Conservation (phyloP, 2,888 invertebrate genomes). For the Drosophila borealis region DNA sequence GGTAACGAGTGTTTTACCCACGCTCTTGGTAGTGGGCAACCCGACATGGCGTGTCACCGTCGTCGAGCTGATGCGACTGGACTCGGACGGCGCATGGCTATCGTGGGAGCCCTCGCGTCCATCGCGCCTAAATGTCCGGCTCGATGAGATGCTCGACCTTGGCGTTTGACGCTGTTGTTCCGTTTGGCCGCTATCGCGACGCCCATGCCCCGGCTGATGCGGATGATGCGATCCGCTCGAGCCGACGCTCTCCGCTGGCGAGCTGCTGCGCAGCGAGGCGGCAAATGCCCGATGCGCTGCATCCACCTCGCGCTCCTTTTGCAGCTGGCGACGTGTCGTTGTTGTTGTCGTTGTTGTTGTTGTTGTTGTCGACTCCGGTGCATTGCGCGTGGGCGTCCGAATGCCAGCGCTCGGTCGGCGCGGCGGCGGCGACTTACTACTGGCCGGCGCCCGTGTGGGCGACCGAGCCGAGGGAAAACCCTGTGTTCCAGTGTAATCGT, state of each 20-base stretch:
- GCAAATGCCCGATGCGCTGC: constrained; percentile 92
- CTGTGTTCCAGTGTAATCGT: constrained; percentile 58
- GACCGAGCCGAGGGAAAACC: constrained; percentile 69
- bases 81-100: constrained; percentile 82
- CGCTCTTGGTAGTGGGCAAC: constrained; percentile 69
- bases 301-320: constrained; percentile 85
- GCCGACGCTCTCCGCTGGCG: constrained; percentile 86
- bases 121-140: constrained; percentile 74
- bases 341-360: constrained; percentile 47
- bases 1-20: constrained; percentile 67
- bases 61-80: constrained; percentile 83
- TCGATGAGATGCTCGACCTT: constrained; percentile 81
- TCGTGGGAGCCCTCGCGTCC: constrained; percentile 84
- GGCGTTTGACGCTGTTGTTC: constrained; percentile 73
- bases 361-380: constrained; percentile 28
- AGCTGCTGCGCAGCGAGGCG: constrained; percentile 89
- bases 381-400: constrained; percentile 29
- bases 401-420: constrained; percentile 29
- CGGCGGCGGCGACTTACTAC: constrained; percentile 56
- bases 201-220: constrained; percentile 47
- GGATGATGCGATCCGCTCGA: constrained; percentile 59
- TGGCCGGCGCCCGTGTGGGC: constrained; percentile 52
- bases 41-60: constrained; percentile 80
- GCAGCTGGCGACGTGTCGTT: constrained; percentile 68
- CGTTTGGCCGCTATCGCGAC: constrained; percentile 85